Conservation (phyloP, 2,888 invertebrate genomes). For the Acholoe squamosa region DNA sequence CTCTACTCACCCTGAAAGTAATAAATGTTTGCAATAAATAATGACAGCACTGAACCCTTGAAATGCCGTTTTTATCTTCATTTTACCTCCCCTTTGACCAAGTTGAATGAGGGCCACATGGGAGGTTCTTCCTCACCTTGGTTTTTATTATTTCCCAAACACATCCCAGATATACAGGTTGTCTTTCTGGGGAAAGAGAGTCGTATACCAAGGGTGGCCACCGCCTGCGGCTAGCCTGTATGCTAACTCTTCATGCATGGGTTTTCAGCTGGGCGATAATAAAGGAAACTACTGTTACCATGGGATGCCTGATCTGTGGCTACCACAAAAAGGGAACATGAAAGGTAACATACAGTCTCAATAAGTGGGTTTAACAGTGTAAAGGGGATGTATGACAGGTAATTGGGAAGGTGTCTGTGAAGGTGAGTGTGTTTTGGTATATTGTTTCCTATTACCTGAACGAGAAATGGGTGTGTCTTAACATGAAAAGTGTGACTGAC, state of each 20-base stretch:
- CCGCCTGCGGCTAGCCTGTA: neutral
- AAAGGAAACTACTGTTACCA: neutral
- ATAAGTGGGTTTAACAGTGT: neutral
- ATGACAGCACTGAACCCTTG: neutral
- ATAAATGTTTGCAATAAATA: constrained; percentile 14
- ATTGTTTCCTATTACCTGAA: neutral
- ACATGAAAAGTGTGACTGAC: neutral
- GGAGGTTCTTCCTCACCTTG: neutral
- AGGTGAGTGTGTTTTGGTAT: neutral
- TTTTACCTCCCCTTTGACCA: neutral
- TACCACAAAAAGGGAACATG: neutral
- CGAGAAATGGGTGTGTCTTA: neutral
- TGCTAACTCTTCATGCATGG: neutral
- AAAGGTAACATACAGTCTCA: neutral
- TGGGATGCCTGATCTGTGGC: constrained; percentile 7
- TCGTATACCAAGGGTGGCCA: neutral
- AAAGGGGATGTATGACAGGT: neutral
- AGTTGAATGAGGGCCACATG: neutral
- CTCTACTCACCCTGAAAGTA: neutral
- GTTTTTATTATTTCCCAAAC: neutral
- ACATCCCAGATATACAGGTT: neutral
- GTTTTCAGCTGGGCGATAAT: neutral
- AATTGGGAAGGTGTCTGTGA: neutral
- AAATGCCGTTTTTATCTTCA: neutral
- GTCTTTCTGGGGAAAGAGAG: neutral